phyloP scores from a whole-genome alignment of 2,113 vertebrate genomes.

The Eupsittula cactorum region DNA sequence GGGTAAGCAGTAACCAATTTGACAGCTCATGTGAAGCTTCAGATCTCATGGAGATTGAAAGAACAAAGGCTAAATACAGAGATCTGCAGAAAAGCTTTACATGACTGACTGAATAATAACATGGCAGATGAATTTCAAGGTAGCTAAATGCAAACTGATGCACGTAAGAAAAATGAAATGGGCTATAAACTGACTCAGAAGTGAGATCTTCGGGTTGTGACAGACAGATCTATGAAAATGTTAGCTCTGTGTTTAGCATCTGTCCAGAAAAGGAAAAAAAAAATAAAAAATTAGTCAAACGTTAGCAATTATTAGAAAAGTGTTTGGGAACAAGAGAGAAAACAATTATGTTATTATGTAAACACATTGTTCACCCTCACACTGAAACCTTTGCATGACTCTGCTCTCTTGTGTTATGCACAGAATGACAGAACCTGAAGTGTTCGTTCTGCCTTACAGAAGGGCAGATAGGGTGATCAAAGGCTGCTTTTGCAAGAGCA shows the following conservation, averaged over 20 bases:
- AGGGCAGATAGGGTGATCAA: not conserved
- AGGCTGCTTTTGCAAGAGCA: not conserved
- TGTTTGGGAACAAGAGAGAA: not conserved
- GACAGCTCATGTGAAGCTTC: not conserved
- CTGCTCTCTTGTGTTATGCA: rapidly evolving
- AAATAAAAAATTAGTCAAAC: not conserved
- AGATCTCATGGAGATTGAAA: not conserved
- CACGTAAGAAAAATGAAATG: not conserved
- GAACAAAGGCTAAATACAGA: not conserved
- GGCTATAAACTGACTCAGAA: not conserved
- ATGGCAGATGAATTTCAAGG: not conserved
- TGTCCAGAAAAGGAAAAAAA: not conserved
- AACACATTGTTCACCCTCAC: not conserved
- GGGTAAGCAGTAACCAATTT: not conserved
- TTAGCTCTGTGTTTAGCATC: not conserved
- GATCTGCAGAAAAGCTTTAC: not conserved
- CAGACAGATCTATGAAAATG: not conserved
- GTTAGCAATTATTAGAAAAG: not conserved
- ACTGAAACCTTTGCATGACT: not conserved
- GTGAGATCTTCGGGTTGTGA: not conserved
- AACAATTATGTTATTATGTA: not conserved
- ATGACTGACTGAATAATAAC: not conserved
- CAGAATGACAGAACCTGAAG: not conserved
- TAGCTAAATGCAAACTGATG: not conserved
- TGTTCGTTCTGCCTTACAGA: not conserved